These are phyloP conservation scores for Hylia prasina DNA, from an alignment of 2,113 vertebrate genomes.

Conservation along the genomic window DNA sequence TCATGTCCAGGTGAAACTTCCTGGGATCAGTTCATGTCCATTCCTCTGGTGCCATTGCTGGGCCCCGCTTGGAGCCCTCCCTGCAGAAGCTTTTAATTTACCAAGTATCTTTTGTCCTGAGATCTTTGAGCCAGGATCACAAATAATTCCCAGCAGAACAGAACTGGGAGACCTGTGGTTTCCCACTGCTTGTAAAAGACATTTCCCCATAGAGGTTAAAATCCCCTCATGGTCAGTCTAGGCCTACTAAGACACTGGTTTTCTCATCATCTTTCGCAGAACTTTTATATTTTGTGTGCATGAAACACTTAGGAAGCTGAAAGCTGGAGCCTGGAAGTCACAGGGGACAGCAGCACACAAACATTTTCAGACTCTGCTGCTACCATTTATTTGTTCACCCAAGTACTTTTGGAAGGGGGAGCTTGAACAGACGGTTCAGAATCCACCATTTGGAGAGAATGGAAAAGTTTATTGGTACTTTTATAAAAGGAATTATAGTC, in stretches of 20 bases:
- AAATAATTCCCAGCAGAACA: neutral
- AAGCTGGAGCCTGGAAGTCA: neutral
- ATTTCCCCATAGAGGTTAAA: neutral
- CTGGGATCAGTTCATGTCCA: neutral
- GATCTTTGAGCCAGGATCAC: neutral
- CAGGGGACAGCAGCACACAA: neutral
- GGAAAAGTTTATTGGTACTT: constrained; percentile 66
- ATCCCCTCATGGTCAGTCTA: neutral
- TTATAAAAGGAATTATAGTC: constrained; percentile 27
- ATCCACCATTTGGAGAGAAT: constrained; percentile 4
- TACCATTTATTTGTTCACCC: neutral
- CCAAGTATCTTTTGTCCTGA: neutral
- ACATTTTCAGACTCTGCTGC: neutral
- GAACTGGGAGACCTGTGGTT: neutral
- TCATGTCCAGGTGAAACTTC: neutral
- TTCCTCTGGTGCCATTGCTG: neutral
- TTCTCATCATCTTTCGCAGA: neutral
- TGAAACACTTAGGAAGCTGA: neutral
- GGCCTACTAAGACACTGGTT: neutral
- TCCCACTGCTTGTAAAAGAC: neutral
- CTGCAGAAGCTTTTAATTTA: neutral
- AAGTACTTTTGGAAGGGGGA: neutral
- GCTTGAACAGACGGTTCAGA: neutral
- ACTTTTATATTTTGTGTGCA: neutral
- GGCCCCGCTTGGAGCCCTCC: fast-evolving